Base-by-base conservation (phyloP, 2,113 vertebrate species). In the Turdus rufiventris region DNA sequence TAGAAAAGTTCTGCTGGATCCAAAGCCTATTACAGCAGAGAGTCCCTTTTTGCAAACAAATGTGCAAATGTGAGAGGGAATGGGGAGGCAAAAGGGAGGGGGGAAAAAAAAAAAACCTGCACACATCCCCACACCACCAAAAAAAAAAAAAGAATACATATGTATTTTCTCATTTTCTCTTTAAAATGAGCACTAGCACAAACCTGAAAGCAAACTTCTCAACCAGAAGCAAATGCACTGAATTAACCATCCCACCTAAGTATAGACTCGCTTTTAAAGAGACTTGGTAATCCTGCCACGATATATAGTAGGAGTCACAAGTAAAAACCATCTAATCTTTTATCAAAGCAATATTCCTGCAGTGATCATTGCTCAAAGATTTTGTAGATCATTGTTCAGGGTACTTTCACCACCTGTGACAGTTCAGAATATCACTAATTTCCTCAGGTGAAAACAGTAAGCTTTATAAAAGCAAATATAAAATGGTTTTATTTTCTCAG, bases 341-440 rank as follows among this genome's bases (percentile, higher is more conserved):
- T 31, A 67, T 38, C 53, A 89, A 84, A 92, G 61, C 17, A 72
- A 70, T 24, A 87, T 57, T 23, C 63, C 61, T 42, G 3, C 0
- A 0, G 24, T 14, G 17, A 68, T 57, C 62, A 40, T 25, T 25
- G n/a, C 33, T 51, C 63, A 18, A 61, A 77, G 21, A 61, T 26
- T 50, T 77, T 54, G 45, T 9, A 71, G 26, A 79, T 60, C 18
- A 18, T 26, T 72, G 33, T 34, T 83, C 66, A 61, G 38, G 15
- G 18, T 85, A 79, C 62, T 80, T 51, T 88, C 3, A 18, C 24
- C 29, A 89, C 56, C 75, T 91, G n/a, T 63, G 67, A 63, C 25
- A 88, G 88, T 54, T 76, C 54, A 84, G 56, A 68, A 34, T 85
- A 96, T 86, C 70, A 89, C 85, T 89, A 88, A 90, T 95, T 86